These are phyloP conservation scores for Poeciliopsis paucimaculata DNA, from an alignment of 2,797 vertebrate genomes.

Conservation along the genomic window DNA sequence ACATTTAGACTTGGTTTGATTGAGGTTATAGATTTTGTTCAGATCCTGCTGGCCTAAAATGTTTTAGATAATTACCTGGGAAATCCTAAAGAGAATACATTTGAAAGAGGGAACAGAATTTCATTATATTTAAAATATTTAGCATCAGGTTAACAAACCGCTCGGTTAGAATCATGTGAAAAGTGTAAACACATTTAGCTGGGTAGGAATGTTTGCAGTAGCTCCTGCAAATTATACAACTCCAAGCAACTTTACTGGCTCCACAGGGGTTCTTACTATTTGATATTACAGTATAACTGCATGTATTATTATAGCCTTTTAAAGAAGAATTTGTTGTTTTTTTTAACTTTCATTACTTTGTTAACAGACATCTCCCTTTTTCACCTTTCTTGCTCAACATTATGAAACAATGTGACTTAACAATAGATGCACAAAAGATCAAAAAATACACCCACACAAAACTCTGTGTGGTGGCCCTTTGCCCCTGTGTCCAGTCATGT, in stretches of 20 bases:
- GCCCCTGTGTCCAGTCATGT: too few species aligned
- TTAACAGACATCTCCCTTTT: neutral
- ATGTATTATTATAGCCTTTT: neutral
- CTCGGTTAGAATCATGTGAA: neutral
- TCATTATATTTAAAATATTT: neutral
- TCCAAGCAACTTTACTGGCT: neutral
- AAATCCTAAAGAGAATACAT: neutral
- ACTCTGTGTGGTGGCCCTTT: too few species aligned
- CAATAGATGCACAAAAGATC: neutral
- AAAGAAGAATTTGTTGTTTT: neutral
- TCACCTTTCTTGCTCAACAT: neutral
- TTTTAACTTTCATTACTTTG: neutral
- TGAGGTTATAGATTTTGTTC: neutral
- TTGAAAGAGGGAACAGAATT: neutral
- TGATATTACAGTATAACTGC: neutral
- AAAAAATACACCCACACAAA: neutral
- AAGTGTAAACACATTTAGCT: neutral
- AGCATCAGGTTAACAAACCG: neutral
- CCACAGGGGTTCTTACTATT: neutral
- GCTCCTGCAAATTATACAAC: neutral
- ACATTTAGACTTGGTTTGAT: neutral
- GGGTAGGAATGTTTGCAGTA: neutral
- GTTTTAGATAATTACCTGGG: neutral
- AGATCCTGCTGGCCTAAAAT: neutral
- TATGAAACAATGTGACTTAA: neutral